These are phyloP conservation scores for Smutsia gigantea DNA, from an alignment of 2,797 vertebrate species.

Conservation along the genomic window DNA sequence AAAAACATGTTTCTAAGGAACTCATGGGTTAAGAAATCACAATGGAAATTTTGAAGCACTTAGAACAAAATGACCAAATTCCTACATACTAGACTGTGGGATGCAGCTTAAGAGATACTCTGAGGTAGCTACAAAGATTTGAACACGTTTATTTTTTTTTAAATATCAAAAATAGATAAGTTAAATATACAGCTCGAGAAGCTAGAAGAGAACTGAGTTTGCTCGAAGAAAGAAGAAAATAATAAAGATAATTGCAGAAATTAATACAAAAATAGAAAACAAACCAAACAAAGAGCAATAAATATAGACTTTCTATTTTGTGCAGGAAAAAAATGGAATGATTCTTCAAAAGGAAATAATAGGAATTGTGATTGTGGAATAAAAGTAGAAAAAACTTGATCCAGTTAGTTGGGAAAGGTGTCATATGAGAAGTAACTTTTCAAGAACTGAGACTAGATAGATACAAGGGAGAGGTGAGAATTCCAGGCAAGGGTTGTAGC, in stretches of 20 bases:
- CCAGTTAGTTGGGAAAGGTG: background rate
- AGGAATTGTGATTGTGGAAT: background rate
- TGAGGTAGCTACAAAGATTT: background rate
- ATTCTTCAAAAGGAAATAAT: background rate
- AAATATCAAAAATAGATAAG: background rate
- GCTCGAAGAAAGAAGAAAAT: background rate
- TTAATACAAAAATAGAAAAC: constrained; percentile 39
- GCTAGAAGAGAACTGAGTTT: background rate
- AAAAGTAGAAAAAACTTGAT: background rate
- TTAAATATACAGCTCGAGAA: background rate
- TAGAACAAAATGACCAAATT: constrained; percentile 36
- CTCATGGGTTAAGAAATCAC: constrained; percentile 20
- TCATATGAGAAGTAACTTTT: background rate
- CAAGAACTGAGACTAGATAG: background rate
- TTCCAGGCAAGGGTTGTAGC: background rate
- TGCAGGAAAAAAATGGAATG: background rate
- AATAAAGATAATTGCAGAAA: constrained; percentile 8
- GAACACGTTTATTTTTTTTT: background rate
- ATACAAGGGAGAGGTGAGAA: background rate
- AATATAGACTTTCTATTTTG: background rate
- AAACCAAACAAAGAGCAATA: background rate
- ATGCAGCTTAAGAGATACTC: background rate
- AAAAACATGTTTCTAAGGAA: constrained; percentile 1
- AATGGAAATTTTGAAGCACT: background rate
- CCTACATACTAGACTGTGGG: background rate